These are phyloP conservation scores for Thalassarche chlororhynchos DNA, from an alignment of 2,113 vertebrate genomes.

Conservation along the genomic window DNA sequence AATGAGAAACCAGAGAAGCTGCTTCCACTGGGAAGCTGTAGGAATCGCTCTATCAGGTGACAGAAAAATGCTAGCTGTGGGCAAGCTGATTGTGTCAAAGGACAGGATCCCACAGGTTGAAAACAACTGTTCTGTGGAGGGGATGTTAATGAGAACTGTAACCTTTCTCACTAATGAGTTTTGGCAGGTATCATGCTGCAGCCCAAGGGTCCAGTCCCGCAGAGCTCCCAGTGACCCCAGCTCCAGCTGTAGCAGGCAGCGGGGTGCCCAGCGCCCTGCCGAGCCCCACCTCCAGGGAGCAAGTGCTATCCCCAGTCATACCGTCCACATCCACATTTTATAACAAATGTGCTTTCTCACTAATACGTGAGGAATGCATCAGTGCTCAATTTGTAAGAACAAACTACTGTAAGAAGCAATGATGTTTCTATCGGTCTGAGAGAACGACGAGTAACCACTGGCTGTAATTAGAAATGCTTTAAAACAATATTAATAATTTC, in stretches of 20 bases:
- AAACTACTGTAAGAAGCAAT: not conserved
- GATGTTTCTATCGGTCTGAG: not conserved
- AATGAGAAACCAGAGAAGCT: not conserved
- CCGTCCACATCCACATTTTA: fast-evolving
- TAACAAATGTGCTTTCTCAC: fast-evolving
- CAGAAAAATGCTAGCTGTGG: not conserved
- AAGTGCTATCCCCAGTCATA: fast-evolving
- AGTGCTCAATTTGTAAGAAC: fast-evolving
- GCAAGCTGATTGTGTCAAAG: not conserved
- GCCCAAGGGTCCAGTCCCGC: not conserved
- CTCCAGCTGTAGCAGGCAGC: not conserved
- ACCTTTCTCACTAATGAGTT: not conserved
- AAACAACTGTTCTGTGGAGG: not conserved
- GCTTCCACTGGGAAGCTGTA: not conserved
- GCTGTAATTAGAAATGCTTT: not conserved
- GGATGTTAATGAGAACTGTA: not conserved
- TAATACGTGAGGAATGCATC: fast-evolving
- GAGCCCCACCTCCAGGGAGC: not conserved
- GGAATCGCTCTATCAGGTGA: not conserved
- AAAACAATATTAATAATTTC: not conserved
- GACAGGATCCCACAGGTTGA: not conserved
- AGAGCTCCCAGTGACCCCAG: not conserved
- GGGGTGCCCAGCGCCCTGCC: not conserved
- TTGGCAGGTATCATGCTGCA: not conserved
- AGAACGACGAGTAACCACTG: fast-evolving